Conservation (phyloP, 2,888 invertebrate genomes). For the Aquatica leii region DNA sequence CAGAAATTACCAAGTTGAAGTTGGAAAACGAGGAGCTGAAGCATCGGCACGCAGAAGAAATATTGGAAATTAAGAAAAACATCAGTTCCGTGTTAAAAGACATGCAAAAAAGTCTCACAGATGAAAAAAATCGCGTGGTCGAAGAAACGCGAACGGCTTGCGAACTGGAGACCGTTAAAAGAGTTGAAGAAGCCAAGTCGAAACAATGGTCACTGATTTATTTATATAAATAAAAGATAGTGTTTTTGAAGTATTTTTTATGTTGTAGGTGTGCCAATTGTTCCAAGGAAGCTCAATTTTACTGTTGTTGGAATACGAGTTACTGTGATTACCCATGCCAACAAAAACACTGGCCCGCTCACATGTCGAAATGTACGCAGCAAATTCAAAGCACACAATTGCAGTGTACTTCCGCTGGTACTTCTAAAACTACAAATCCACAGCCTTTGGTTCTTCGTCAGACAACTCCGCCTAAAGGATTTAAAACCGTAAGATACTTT, state of each 20-base stretch:
- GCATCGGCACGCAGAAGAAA: conserved; percentile 77
- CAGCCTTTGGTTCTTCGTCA: conserved; percentile 30
- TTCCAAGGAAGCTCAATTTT: conserved; percentile 86
- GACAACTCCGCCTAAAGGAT: conserved; percentile 41
- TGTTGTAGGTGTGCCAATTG: conserved; percentile 79
- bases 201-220: conserved; percentile 79
- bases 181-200: conserved; percentile 80
- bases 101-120: conserved; percentile 54
- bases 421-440: not conserved
- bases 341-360: conserved; percentile 83
- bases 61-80: conserved; percentile 67
- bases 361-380: conserved; percentile 71
- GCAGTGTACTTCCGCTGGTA: conserved; percentile 19
- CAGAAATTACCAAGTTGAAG: conserved; percentile 68
- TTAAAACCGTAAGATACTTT: conserved; percentile 25
- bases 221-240: conserved; percentile 4
- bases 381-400: conserved; percentile 36
- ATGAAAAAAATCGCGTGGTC: conserved; percentile 71
- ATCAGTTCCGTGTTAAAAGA: conserved; percentile 56
- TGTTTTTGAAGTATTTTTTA: not conserved
- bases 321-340: conserved; percentile 93
- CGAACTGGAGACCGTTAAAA: conserved; percentile 74
- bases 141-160: conserved; percentile 72
- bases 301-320: conserved; percentile 96
- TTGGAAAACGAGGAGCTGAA: conserved; percentile 75